Base-by-base conservation (phyloP, 2,797 vertebrate genomes). In the Peromyscus eremicus region DNA sequence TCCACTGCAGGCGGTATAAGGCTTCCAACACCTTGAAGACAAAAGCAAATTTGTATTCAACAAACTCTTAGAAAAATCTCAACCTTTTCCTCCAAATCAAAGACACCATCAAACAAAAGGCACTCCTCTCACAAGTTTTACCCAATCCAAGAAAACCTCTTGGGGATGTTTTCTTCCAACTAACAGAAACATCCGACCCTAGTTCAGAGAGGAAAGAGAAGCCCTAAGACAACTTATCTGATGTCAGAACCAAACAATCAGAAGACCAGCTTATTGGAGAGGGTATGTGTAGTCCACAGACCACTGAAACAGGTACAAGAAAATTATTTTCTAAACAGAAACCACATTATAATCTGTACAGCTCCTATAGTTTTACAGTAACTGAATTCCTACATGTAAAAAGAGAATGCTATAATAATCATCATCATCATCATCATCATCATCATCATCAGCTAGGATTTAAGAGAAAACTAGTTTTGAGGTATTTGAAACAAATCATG, bases 1-100 rank as follows among this genome's bases (percentile, higher is more conserved):
- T 99, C 99, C 99, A 99, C 94, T 99, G 99, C 1, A 99, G 98
- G 7, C 99, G 99, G 89, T 99, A 99, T 43, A 99, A 98, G 89
- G 99, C 99, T 97, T 99, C 99, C 97, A 99, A 97, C 89, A 99
- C 99, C 99, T 99, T 92, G 34, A 96, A 23, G 89, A 73, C 77
- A n/a, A 94, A 1, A 95, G 37, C 34, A 97, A 92, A 93, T 37
- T 60, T 8, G 37, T 16, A 37, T 71, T 97, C 73, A 96, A 0
- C 62, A 92, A 94, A 25, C 57, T 57, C 49, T 94, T n/a, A 91
- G 34, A 40, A 60, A 80, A 95, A 16, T 77, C 37, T 95, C 73
- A 55, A 70, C 17, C 6, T 77, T 96, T 57, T 49, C 25, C n/a
- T 92, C n/a, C 40, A 88, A 84, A 82, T 94, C 76, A 94, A 70